These are phyloP conservation scores for Drosophila rellima DNA, from an alignment of 2,888 invertebrate genomes.

Conservation along the genomic window DNA sequence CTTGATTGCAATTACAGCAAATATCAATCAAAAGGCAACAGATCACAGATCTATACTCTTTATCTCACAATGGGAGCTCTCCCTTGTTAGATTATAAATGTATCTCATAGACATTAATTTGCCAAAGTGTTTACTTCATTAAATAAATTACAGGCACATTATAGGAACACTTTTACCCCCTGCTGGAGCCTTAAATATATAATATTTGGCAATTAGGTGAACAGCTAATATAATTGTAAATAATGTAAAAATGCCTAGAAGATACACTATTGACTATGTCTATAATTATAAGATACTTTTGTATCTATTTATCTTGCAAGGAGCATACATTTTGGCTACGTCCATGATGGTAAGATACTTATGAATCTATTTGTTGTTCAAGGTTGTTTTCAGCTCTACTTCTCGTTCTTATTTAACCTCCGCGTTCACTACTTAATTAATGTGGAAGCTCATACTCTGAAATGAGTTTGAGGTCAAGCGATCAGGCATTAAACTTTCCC, in stretches of 20 bases:
- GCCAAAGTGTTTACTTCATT: conserved; percentile 35
- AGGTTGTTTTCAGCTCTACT: conserved; percentile 7
- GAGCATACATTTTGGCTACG: neutral
- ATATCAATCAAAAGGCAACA: conserved; percentile 57
- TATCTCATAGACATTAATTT: neutral
- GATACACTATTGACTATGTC: neutral
- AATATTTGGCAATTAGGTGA: conserved; percentile 33
- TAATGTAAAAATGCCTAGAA: conserved; percentile 7
- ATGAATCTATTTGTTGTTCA: neutral
- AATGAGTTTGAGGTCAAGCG: conserved; percentile 6
- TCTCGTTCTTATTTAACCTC: neutral
- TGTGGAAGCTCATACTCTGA: neutral
- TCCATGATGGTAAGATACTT: neutral
- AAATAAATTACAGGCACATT: conserved; percentile 35
- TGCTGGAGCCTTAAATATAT: conserved; percentile 9
- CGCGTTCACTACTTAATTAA: neutral
- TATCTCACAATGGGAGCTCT: conserved; percentile 5
- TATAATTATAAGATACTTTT: neutral
- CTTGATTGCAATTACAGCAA: conserved; percentile 58
- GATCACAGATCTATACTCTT: conserved; percentile 28
- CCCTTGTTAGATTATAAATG: neutral
- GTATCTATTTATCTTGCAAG: conserved; percentile 2
- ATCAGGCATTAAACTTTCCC: neutral
- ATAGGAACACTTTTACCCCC: conserved; percentile 9
- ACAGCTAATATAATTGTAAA: conserved; percentile 30